Conservation (phyloP, 2,113 vertebrate genomes). For the Xenopus borealis region DNA sequence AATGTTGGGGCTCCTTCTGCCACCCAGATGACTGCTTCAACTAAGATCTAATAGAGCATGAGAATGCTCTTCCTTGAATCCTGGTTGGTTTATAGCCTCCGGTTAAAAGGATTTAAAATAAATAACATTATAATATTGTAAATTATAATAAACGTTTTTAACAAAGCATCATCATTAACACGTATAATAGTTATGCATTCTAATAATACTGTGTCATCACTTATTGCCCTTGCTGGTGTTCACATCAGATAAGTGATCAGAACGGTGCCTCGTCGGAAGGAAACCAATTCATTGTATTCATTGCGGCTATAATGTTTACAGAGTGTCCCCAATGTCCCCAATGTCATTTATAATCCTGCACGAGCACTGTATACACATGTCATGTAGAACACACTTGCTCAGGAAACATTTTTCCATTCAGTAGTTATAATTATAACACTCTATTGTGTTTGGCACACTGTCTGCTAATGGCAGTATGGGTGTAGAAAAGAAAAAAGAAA, state of each 20-base stretch:
- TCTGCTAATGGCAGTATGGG: slow-evolving; percentile 61
- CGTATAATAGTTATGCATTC: too few relatives aligned
- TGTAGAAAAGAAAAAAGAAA: slow-evolving; percentile 49
- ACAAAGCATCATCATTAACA: too few relatives aligned
- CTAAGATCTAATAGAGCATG: too few relatives aligned
- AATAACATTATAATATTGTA: too few relatives aligned
- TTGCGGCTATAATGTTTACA: slow-evolving; percentile 63
- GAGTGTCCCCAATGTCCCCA: slow-evolving; percentile 64
- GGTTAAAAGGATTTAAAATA: too few relatives aligned
- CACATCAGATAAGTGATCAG: not conserved
- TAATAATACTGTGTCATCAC: too few relatives aligned
- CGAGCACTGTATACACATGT: slow-evolving; percentile 60
- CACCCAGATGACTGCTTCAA: too few relatives aligned
- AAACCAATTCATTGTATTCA: not conserved
- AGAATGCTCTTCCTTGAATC: too few relatives aligned
- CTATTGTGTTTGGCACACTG: slow-evolving; percentile 66
- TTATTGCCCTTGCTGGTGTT: too few relatives aligned
- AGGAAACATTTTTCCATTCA: slow-evolving; percentile 56
- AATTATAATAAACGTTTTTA: too few relatives aligned
- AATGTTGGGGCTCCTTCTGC: too few relatives aligned
- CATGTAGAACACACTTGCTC: slow-evolving; percentile 62
- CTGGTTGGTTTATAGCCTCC: too few relatives aligned
- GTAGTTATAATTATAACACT: slow-evolving; percentile 69
- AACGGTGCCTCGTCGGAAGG: not conserved
- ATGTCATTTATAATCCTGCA: slow-evolving; percentile 48